A percentile compares a stretch with the other conserved stretches of the same genome.
Evolutionary conservation across 2,888 invertebrate species (phyloP).

Genomic region (Stenotaenia linearis): DNA sequence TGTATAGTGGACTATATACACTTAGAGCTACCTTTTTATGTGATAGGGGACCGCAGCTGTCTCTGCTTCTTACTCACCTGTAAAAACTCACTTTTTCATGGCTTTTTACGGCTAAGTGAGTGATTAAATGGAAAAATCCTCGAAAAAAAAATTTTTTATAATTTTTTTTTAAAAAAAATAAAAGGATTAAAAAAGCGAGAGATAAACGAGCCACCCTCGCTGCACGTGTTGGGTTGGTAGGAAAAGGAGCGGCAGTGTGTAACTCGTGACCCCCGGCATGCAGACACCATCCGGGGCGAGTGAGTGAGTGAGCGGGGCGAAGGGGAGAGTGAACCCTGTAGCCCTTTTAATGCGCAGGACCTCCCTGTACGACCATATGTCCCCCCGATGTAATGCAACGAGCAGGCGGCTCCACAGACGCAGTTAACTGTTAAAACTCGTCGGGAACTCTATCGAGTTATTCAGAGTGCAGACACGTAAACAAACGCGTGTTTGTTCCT

Average conservation of each 20-base stretch:
- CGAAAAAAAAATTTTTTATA: neutral
- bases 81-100: neutral
- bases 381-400: slow-evolving; percentile 18
- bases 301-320: slow-evolving; percentile 1
- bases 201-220: neutral
- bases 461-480: neutral
- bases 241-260: neutral
- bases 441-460: neutral
- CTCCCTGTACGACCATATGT: slow-evolving; percentile 20
- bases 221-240: neutral
- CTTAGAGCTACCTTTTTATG: neutral
- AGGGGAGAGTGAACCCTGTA: slow-evolving; percentile 21
- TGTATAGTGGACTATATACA: neutral
- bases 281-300: neutral
- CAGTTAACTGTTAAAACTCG: neutral
- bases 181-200: neutral
- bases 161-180: neutral
- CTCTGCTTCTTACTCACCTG: neutral
- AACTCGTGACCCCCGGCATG: slow-evolving; percentile 17
- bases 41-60: neutral
- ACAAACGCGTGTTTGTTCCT: neutral
- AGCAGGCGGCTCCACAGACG: slow-evolving; percentile 16
- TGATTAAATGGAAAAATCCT: neutral
- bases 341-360: slow-evolving; percentile 20
- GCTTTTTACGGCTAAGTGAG: neutral